Conservation (phyloP, 1,140 invertebrate species). For the Caenorhabditis elegans region WBcel235 BX284603.4:4716001-4716500, state of each 20-base stretch:
- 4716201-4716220: slow-evolving; percentile 83
- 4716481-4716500: slow-evolving; percentile 91
- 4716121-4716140: slow-evolving; percentile 93
- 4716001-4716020: neutral
- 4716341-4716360: neutral
- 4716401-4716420: slow-evolving; percentile 85
- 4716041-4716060: slow-evolving; percentile 38
- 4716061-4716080: slow-evolving; percentile 35
- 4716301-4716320: slow-evolving; percentile 92
- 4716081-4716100: slow-evolving; percentile 46
- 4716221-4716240: slow-evolving; percentile 91
- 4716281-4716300: slow-evolving; percentile 94
- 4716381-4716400: slow-evolving; percentile 83
- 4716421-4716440: slow-evolving; percentile 84
- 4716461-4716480: slow-evolving; percentile 88
- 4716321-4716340: neutral
- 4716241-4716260: slow-evolving; percentile 83
- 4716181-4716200: slow-evolving; percentile 97
- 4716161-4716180: slow-evolving; percentile 89
- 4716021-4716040: neutral
- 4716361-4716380: slow-evolving; percentile 72
- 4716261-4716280: slow-evolving; percentile 87
- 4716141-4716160: slow-evolving; percentile 92
- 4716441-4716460: slow-evolving; percentile 91
- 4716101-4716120: slow-evolving; percentile 12